Evolutionary conservation across 2,888 invertebrate genomes (phyloP).

Genomic region (Agrenia bidenticulata): DNA sequence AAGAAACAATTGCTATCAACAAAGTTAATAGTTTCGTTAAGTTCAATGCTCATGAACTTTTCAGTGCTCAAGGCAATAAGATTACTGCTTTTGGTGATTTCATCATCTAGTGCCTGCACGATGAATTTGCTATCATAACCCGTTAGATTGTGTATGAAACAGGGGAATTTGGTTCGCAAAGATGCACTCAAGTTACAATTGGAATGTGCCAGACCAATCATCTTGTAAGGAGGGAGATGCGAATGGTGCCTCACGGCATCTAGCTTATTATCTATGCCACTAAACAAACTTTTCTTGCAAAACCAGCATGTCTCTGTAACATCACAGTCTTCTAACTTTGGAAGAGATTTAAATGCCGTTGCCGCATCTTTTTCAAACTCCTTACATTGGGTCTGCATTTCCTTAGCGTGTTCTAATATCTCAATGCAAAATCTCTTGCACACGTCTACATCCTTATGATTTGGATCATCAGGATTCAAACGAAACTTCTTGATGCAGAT

Average conservation of each 20-base stretch:
- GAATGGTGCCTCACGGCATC: too few relatives aligned
- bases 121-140: constrained; percentile 29
- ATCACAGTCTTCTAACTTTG: not conserved
- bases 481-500: too few relatives aligned
- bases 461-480: not conserved
- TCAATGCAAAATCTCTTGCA: constrained; percentile 5
- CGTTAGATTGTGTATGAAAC: constrained; percentile 27
- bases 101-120: constrained; percentile 7
- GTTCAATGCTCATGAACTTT: constrained; percentile 13
- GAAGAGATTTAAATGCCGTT: not conserved
- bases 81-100: too few relatives aligned
- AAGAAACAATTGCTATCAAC: constrained; percentile 19
- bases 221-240: constrained; percentile 16
- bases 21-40: constrained; percentile 26
- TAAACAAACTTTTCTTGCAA: not conserved
- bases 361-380: not conserved
- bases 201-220: constrained; percentile 23
- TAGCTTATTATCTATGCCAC: too few relatives aligned
- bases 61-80: not conserved
- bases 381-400: not conserved
- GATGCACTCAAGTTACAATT: constrained; percentile 21
- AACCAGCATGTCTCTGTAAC: not conserved
- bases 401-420: not conserved
- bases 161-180: not conserved
- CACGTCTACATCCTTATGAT: constrained; percentile 16